Evolutionary conservation across 2,797 vertebrate species (phyloP).

Genomic region (Poeciliopsis paucimaculata): DNA sequence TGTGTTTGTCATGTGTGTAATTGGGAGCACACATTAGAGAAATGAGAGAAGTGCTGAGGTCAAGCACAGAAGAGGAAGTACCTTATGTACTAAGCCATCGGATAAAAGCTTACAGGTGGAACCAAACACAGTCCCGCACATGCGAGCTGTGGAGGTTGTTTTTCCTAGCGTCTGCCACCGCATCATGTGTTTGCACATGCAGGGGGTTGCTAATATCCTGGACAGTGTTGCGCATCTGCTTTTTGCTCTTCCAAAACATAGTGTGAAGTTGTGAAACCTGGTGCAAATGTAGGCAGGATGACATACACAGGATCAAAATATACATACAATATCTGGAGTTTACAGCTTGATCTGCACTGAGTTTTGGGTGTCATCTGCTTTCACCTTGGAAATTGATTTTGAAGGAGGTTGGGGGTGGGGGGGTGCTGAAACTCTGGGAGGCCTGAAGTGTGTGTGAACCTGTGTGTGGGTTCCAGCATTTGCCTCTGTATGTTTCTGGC

Average conservation of each 20-base stretch:
- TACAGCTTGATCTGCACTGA: conserved; percentile 7
- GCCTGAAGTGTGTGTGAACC: conserved; percentile 18
- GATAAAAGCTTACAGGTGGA: conserved; percentile 83
- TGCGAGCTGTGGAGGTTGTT: conserved; percentile 75
- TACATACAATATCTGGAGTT: conserved; percentile 1
- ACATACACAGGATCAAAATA: not conserved
- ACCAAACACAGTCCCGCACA: conserved; percentile 60
- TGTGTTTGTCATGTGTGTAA: conserved; percentile 68
- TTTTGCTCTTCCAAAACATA: conserved; percentile 53
- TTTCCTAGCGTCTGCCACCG: conserved; percentile 73
- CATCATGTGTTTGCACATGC: conserved; percentile 76
- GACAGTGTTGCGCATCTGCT: conserved; percentile 61
- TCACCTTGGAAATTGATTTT: conserved; percentile 42
- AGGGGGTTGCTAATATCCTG: conserved; percentile 60
- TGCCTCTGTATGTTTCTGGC: conserved; percentile 61
- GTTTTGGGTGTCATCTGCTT: conserved; percentile 24
- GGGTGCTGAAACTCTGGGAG: not conserved
- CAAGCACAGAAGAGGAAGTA: conserved; percentile 78
- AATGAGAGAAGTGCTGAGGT: conserved; percentile 79
- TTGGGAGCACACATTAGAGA: conserved; percentile 70
- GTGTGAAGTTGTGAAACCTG: conserved; percentile 38
- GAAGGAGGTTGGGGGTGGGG: no score
- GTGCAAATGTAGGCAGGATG: conserved; percentile 19
- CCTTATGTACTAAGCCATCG: conserved; percentile 60
- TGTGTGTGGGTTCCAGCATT: conserved; percentile 53